Conservation (phyloP, 2,888 invertebrate genomes). For the Subacronicta megacephala region DNA sequence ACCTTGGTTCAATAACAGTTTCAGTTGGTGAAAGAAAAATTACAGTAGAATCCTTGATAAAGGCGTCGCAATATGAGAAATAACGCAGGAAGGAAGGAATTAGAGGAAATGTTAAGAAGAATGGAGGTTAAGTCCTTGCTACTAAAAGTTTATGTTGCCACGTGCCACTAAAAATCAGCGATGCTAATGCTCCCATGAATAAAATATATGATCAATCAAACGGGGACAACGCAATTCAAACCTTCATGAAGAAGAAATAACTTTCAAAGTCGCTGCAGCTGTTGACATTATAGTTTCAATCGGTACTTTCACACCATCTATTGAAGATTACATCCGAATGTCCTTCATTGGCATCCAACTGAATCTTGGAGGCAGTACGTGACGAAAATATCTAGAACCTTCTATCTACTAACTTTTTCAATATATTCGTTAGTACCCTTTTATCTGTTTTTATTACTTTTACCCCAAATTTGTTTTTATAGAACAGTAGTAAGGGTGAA, state of each 20-base stretch:
- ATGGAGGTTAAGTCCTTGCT: too few relatives aligned
- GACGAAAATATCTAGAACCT: slow-evolving; percentile 51
- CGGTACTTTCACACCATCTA: slow-evolving; percentile 54
- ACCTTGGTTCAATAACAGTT: too few relatives aligned
- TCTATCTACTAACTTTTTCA: slow-evolving; percentile 58
- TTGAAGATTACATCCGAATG: slow-evolving; percentile 53
- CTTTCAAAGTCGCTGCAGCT: slow-evolving; percentile 27
- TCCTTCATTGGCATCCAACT: slow-evolving; percentile 58
- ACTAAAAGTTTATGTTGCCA: too few relatives aligned
- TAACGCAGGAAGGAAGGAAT: too few relatives aligned
- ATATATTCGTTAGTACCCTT: slow-evolving; percentile 58
- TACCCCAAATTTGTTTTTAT: slow-evolving; percentile 64
- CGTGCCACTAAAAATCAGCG: too few relatives aligned
- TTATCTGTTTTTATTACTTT: slow-evolving; percentile 65
- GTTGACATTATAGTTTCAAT: slow-evolving; percentile 49
- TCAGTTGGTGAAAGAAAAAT: too few relatives aligned
- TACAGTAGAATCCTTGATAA: too few relatives aligned
- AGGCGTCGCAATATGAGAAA: too few relatives aligned
- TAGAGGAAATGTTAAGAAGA: too few relatives aligned
- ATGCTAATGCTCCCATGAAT: not conserved
- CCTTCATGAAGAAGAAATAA: slow-evolving; percentile 2
- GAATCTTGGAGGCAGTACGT: slow-evolving; percentile 61
- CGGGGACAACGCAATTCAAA: not conserved
- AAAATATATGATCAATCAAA: slow-evolving; percentile 21
- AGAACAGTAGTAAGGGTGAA: slow-evolving; percentile 60